Conservation (phyloP, 2,888 invertebrate species). For the Drosophila neutralis region DNA sequence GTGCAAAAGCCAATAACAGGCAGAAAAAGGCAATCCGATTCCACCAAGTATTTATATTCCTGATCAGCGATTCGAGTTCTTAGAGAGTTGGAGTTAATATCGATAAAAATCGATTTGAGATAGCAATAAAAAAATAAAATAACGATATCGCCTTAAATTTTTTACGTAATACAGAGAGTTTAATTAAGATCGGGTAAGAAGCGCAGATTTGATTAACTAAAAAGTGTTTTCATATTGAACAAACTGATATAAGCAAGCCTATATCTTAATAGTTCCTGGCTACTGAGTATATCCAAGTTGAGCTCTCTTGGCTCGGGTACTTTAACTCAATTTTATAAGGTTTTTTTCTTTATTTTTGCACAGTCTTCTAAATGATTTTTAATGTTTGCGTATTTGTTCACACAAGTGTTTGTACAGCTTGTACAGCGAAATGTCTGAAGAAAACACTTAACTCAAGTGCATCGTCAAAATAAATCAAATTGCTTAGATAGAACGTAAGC, state of each 20-base stretch:
- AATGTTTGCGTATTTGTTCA: slow-evolving; percentile 31
- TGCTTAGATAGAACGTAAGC: not conserved
- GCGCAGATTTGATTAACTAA: not conserved
- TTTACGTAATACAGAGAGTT: not conserved
- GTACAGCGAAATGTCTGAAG: not conserved
- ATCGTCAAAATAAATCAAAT: not conserved
- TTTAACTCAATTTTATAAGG: slow-evolving; percentile 1
- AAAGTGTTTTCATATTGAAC: not conserved
- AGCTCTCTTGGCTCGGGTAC: not conserved
- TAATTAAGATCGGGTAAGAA: not conserved
- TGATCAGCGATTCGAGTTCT: not conserved
- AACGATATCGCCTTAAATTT: not conserved
- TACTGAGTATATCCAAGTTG: not conserved
- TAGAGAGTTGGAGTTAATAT: not conserved
- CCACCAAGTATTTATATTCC: not conserved
- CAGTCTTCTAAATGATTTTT: slow-evolving; percentile 24
- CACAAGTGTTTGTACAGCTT: slow-evolving; percentile 17
- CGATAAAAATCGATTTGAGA: not conserved
- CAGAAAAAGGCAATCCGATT: not conserved
- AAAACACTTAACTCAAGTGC: not conserved
- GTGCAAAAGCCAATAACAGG: not conserved
- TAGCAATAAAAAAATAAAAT: not conserved
- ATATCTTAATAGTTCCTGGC: not conserved
- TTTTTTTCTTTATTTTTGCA: not conserved
- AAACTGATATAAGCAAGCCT: not conserved